These are phyloP conservation scores for Sussaba pulchella DNA, from an alignment of 2,888 invertebrate species.

Conservation along the genomic window DNA sequence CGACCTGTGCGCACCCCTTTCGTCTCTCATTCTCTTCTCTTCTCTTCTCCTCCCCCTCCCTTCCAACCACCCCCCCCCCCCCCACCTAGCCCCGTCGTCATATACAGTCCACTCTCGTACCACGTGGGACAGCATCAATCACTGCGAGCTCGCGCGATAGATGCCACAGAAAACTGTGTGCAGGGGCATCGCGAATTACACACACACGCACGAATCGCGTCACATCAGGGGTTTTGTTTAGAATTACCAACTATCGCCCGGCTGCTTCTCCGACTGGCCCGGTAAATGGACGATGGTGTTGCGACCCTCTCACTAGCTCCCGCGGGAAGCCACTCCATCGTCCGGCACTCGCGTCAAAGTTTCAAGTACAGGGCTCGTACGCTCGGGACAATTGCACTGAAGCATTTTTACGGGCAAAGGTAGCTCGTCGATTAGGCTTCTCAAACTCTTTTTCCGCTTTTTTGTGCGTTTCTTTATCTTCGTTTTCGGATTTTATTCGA, in stretches of 20 bases:
- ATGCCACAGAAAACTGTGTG: conserved; percentile 45
- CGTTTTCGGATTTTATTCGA: no score
- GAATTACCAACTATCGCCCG: conserved; percentile 66
- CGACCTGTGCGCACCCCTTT: conserved; percentile 63
- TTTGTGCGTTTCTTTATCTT: no score
- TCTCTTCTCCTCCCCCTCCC: no score
- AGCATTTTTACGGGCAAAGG: no score
- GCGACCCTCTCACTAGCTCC: conserved; percentile 37
- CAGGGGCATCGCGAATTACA: conserved; percentile 70
- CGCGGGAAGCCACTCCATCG: conserved; percentile 13
- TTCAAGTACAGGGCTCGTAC: conserved; percentile 37
- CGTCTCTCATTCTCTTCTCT: conserved; percentile 64
- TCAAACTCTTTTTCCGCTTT: no score
- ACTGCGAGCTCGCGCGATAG: conserved; percentile 77
- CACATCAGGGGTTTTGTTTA: conserved; percentile 70
- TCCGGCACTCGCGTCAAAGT: neutral
- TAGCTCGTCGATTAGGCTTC: no score
- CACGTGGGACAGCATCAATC: conserved; percentile 81
- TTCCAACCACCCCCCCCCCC: no score
- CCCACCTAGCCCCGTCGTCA: no score
- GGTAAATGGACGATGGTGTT: conserved; percentile 4
- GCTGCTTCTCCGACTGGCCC: conserved; percentile 3
- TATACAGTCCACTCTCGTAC: conserved; percentile 65
- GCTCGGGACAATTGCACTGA: neutral
- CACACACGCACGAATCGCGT: neutral